Base-by-base conservation (phyloP, 2,888 invertebrate genomes). In the Mechanitis mazaeus region DNA sequence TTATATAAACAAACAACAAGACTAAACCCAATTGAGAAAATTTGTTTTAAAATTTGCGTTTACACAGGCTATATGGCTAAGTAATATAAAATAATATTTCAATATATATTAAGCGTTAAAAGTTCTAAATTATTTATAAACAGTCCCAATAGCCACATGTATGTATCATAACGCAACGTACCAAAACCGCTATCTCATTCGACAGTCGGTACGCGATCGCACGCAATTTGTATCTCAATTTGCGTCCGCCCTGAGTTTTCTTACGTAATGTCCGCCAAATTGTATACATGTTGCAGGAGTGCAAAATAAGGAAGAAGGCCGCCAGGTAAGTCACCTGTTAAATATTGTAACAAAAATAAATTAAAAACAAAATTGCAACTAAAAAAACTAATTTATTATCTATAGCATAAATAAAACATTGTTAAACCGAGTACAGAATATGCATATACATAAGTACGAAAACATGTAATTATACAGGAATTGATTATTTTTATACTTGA, bases 231-330 rank as follows among this genome's bases (percentile, higher is more conserved):
- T 93, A 93, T 46, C 91, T 90, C 66, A 93, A 91, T 81, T 92
- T 92, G 78, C 91, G 82, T 62, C 91, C 86, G 69, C 91, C 90
- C 68, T 90, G 85, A 61, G 91, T 91, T 90, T 98, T 98, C 86
- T 96, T 96, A 68, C 95, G 95, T 76, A 98, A 94, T 38, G 97
- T 96, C 88, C 94, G 91, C 68, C 95, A 91, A 33, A 97, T 96
- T 47, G 98, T 98, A 63, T 93, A 92, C 68, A 94, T 94, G 88
- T 99, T 99, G 71, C 98, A 97, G 75, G 95, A 87, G 87, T 97
- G 97, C 69, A 99, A 92, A 72, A 95, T 83, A 70, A 97, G 92
- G 85, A 98, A 98, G 86, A 97, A 93, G 60, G 92, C 88, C 76
- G 95, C 93, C 77, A 98, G 91, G 68, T 95, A 95, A 63, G 94